Conservation (phyloP, 2,797 vertebrate genomes). For the Hozukius guyotensis region DNA sequence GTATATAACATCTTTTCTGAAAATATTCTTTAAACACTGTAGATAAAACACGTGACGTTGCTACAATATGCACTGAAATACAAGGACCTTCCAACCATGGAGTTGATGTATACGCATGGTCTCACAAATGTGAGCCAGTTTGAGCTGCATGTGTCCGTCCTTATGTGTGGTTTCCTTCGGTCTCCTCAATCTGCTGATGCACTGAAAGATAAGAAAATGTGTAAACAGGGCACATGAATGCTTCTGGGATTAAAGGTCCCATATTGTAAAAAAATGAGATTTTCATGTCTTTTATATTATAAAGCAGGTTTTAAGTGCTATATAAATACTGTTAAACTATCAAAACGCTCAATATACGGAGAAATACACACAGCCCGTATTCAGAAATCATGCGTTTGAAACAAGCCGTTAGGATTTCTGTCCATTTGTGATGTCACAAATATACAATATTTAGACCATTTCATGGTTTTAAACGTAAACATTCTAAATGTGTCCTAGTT, state of each 20-base stretch:
- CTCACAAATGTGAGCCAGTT: not conserved
- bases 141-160: not conserved
- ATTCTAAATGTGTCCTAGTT: too few species aligned
- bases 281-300: too few species aligned
- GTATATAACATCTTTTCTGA: not conserved
- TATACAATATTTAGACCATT: too few species aligned
- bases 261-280: too few species aligned
- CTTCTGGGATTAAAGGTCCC: not conserved
- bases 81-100: not conserved
- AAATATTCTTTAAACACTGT: not conserved
- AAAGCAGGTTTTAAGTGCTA: too few species aligned
- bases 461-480: too few species aligned
- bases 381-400: too few species aligned
- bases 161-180: not conserved
- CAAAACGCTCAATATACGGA: too few species aligned
- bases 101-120: not conserved
- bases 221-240: not conserved
- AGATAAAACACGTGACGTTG: not conserved
- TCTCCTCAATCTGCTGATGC: constrained; percentile 33
- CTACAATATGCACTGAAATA: not conserved
- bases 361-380: too few species aligned
- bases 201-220: constrained; percentile 32
- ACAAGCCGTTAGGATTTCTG: too few species aligned
- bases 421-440: too few species aligned
- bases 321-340: too few species aligned